Base-by-base conservation (phyloP, 2,888 invertebrate species). In the Scaptomyza flava region DNA sequence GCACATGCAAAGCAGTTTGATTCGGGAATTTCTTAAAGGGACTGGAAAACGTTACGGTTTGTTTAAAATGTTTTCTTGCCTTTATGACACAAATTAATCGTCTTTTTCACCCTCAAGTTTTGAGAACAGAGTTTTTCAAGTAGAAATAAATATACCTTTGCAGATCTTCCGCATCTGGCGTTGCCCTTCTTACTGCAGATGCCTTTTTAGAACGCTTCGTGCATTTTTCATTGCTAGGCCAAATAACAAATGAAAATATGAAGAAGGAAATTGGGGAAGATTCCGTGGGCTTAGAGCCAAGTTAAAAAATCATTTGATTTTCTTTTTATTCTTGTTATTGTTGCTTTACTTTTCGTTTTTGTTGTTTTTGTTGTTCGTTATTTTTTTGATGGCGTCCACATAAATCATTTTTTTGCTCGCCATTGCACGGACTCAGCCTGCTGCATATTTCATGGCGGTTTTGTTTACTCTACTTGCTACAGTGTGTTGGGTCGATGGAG, bases 331-430 rank as follows among this genome's bases (percentile, higher is more conserved):
- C 45, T 41, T 23, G 23, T 23, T 20, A 8, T 14, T 34, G 33
- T 34, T 48, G 50, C 42, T 50, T n/a, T n/a, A n/a, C n/a, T n/a
- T n/a, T n/a, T n/a, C n/a, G n/a, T n/a, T n/a, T n/a, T n/a, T n/a
- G n/a, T n/a, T n/a, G n/a, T n/a, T n/a, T n/a, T n/a, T n/a, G 20
- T 46, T 51, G 38, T 54, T 65, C 57, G 20, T 71, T 66, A 34
- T 45, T 67, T 67, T 76, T 74, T 69, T 57, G 52, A 42, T 77
- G 79, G 77, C 77, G 72, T 85, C 77, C 79, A 82, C 80, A 85
- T 85, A 85, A 85, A 85, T 85, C 87, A 85, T 87, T 87, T 85
- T 85, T 83, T 87, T 75, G 72, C 56, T 75, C 72, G 77, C 68
- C 81, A 81, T 81, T 77, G 45, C 45, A 59, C 54, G 60, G 59